Conservation (phyloP, 1,140 invertebrate genomes). For the Leptinotarsa texana region DNA sequence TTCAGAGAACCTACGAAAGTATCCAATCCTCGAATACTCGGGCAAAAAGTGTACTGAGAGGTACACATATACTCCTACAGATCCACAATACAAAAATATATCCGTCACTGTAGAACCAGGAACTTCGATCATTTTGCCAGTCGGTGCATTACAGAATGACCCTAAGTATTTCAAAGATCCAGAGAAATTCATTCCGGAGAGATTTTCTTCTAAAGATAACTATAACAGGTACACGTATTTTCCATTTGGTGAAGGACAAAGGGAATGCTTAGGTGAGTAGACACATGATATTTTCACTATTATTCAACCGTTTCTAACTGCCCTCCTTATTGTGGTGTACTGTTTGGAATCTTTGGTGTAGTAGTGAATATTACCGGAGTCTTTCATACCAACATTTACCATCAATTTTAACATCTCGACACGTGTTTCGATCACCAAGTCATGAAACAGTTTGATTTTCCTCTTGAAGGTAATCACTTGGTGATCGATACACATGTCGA, state of each 20-base stretch:
- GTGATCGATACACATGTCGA: too few relatives aligned
- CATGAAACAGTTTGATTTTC: too few relatives aligned
- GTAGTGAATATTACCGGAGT: too few relatives aligned
- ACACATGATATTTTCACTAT: too few relatives aligned
- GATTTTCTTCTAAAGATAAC: constrained; percentile 5
- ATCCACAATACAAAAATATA: constrained; percentile 22
- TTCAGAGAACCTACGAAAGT: constrained; percentile 15
- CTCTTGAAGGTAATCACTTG: too few relatives aligned
- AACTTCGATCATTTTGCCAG: constrained; percentile 6
- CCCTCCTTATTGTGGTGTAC: too few relatives aligned
- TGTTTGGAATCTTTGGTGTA: too few relatives aligned
- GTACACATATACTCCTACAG: constrained; percentile 10
- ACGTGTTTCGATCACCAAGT: too few relatives aligned
- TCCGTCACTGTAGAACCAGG: constrained; percentile 15
- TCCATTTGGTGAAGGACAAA: constrained; percentile 23
- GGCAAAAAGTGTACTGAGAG: constrained; percentile 15
- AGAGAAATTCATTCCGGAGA: constrained; percentile 18
- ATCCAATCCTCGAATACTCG: not conserved
- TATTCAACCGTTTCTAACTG: too few relatives aligned
- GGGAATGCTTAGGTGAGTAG: constrained; percentile 23
- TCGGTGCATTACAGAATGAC: constrained; percentile 4
- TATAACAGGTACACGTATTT: constrained; percentile 1
- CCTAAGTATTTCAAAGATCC: constrained; percentile 16
- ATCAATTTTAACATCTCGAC: too few relatives aligned
- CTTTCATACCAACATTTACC: too few relatives aligned